Evolutionary conservation across 2,113 vertebrate species (phyloP), one percentile per base, ranked within the genome.

Genomic region (Mionectes macconnelli): DNA sequence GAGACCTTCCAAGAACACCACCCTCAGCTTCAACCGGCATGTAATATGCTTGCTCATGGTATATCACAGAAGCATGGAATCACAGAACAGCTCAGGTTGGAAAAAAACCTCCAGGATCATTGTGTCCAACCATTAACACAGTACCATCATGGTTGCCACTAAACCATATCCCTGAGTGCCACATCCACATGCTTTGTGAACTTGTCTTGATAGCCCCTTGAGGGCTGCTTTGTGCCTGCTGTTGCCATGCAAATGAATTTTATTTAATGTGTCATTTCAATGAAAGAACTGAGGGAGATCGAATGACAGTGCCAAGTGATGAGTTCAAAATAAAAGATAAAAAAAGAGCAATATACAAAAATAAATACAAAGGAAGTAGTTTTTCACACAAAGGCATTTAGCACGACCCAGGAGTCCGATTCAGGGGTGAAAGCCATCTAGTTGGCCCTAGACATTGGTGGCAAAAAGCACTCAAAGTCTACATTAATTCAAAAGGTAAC

Each of bases 41-140:
- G 23, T 27, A 30, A 33, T 20, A 23, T 2, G 4, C 0, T 0
- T 39, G 11, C 10, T 10, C 42, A 21, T 2, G 1, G 52, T 17
- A 9, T 21, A 20, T 14, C 47, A 47, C 9, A 53, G 33, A n/a
- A 24, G n/a, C 42, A 25, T 18, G 45, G 31, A 45, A 45, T 35
- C 62, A 75, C 30, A 56, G 63, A 55, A 33, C 1, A 22, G 4
- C 24, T 70, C 56, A 19, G 35, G 14, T 20, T 77, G 56, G 35
- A 31, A 56, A 77, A 49, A 42, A 90, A 24, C 1, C 14, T 42
- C 21, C 31, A 56, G 20, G 64, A 56, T 11, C 70, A 23, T 6
- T 35, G 40, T 49, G n/a, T 22, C n/a, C 70, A 63, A 37, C 14
- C 22, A 63, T 37, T 56, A 42, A 50, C 25, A 7, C 42, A 49